Conservation (phyloP, 2,113 vertebrate genomes). For the Eudorcas thomsonii region DNA sequence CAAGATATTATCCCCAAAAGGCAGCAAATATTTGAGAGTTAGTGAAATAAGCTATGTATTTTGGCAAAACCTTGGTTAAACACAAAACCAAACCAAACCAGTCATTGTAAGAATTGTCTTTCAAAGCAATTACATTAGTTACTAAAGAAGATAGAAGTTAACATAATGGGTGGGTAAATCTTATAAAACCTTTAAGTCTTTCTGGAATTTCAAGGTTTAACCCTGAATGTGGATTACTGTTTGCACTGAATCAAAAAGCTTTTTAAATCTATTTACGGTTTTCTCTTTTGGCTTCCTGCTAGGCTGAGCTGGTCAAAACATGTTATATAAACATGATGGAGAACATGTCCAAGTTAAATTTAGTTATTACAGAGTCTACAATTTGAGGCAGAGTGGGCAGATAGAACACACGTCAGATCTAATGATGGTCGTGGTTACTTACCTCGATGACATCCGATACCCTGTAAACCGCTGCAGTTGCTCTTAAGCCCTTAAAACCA, state of each 20-base stretch:
- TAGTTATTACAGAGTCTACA: not conserved
- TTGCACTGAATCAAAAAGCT: constrained; percentile 49
- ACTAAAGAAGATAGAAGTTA: not conserved
- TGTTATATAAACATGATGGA: not conserved
- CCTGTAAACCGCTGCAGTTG: not conserved
- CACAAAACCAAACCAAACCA: not conserved
- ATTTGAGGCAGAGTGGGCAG: not conserved
- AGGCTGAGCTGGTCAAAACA: constrained; percentile 46
- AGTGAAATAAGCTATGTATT: not conserved
- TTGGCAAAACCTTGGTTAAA: not conserved
- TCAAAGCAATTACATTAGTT: not conserved
- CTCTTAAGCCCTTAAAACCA: not conserved
- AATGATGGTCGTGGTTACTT: not conserved
- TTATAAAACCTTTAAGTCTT: constrained; percentile 39
- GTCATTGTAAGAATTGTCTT: not conserved
- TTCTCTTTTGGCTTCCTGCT: constrained; percentile 47
- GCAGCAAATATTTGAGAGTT: not conserved
- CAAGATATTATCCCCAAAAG: not conserved
- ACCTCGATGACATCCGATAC: not conserved
- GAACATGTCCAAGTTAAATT: constrained; percentile 34
- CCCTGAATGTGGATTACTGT: constrained; percentile 44
- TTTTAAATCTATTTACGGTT: constrained; percentile 36
- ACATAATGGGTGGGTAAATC: constrained; percentile 16
- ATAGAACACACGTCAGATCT: not conserved
- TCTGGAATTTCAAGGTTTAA: constrained; percentile 57